A percentile compares a stretch with the other conserved stretches of the same genome.
These are phyloP conservation scores for Lepeophtheirus salmonis DNA, from an alignment of 1,140 invertebrate species.

Conservation along the genomic window DNA sequence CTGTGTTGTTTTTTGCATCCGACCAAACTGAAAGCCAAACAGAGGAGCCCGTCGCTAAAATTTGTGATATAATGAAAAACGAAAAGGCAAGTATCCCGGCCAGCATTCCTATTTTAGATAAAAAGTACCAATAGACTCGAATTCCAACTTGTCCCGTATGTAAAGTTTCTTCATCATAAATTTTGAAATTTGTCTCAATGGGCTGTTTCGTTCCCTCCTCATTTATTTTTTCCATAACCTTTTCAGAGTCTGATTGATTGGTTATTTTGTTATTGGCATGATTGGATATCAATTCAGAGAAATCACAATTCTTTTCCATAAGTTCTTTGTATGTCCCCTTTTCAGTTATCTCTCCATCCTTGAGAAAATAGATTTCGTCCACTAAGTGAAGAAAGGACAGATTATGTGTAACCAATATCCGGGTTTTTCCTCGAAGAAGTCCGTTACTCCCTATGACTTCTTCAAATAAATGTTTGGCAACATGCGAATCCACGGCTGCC, in stretches of 20 bases:
- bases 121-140: conserved; percentile 4
- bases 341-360: conserved; percentile 30
- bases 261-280: conserved; percentile 25
- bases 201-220: background rate
- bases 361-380: conserved; percentile 32
- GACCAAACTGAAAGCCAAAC: conserved; percentile 47
- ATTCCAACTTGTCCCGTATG: conserved; percentile 7
- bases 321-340: conserved; percentile 30
- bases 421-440: conserved; percentile 42
- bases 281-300: conserved; percentile 30
- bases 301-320: conserved; percentile 27
- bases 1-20: conserved; percentile 19
- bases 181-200: background rate
- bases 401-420: conserved; percentile 68
- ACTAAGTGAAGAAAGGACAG: conserved; percentile 34
- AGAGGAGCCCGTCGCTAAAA: conserved; percentile 55
- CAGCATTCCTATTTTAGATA: background rate
- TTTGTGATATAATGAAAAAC: conserved; percentile 39
- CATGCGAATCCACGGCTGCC: conserved; percentile 32
- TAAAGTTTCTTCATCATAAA: background rate
- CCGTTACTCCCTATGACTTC: conserved; percentile 24
- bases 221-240: conserved; percentile 23
- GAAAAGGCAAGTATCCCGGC: background rate
- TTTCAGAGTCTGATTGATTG: conserved; percentile 22
- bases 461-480: conserved; percentile 30